These are phyloP conservation scores for Drosophila ohnishii DNA, from an alignment of 1,140 invertebrate species.

Conservation along the genomic window DNA sequence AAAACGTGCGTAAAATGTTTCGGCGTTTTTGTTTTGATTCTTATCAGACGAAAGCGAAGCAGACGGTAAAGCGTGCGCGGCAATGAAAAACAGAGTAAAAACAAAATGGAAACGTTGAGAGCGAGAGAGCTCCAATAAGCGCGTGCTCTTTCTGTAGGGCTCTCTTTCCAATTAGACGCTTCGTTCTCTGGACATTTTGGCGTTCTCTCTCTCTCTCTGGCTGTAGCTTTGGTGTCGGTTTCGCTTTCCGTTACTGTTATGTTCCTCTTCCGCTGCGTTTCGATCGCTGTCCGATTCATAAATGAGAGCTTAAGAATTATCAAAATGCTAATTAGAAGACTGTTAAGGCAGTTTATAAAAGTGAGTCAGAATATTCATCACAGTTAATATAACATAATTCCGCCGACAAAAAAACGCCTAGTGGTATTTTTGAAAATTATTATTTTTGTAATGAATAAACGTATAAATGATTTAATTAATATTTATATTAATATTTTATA, in stretches of 20 bases:
- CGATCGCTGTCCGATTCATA: slow-evolving; percentile 25
- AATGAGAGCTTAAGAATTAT: slow-evolving; percentile 22
- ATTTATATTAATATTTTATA: too few relatives aligned
- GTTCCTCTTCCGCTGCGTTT: slow-evolving; percentile 14
- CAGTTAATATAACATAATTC: too few relatives aligned
- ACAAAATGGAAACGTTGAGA: slow-evolving; percentile 66
- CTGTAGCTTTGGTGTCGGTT: slow-evolving; percentile 33
- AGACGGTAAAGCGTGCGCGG: slow-evolving; percentile 53
- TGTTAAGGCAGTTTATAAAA: neutral
- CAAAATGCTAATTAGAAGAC: neutral
- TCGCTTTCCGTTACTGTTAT: slow-evolving; percentile 7
- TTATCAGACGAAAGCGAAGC: slow-evolving; percentile 61
- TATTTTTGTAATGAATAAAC: too few relatives aligned
- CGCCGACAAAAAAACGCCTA: too few relatives aligned
- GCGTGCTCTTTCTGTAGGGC: neutral
- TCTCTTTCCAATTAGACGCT: slow-evolving; percentile 3
- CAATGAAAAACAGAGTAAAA: slow-evolving; percentile 70
- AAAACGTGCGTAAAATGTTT: slow-evolving; percentile 58
- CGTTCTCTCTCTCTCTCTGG: slow-evolving; percentile 8
- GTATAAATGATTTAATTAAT: too few relatives aligned
- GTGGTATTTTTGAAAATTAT: neutral
- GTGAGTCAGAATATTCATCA: neutral
- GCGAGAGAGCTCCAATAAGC: slow-evolving; percentile 24
- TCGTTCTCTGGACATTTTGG: slow-evolving; percentile 23
- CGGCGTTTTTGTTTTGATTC: slow-evolving; percentile 77